Conservation (phyloP, 2,113 vertebrate genomes). For the Cavia porcellus region DNA sequence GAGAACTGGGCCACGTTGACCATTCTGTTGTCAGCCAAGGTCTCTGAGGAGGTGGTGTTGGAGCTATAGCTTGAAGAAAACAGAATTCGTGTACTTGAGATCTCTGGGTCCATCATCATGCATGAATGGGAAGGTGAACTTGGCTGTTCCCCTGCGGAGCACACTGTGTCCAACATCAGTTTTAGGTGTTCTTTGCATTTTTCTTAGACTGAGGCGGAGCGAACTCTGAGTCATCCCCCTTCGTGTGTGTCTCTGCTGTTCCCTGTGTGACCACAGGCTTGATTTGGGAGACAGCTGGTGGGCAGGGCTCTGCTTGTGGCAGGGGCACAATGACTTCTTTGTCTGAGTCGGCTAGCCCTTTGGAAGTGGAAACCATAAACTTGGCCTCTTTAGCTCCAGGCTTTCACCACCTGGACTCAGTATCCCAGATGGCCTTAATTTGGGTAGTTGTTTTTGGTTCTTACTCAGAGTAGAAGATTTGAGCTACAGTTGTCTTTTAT, state of each 20-base stretch:
- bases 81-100: not conserved
- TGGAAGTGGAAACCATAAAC: not conserved
- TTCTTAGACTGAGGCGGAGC: conserved; percentile 11
- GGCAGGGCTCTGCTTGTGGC: not conserved
- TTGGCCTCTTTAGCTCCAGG: not conserved
- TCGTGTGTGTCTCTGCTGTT: not conserved
- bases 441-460: conserved; percentile 23
- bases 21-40: not conserved
- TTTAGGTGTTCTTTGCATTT: not conserved
- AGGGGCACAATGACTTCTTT: conserved; percentile 33
- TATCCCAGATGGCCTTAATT: not conserved
- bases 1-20: not conserved
- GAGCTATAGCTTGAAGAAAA: not conserved
- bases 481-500: not conserved
- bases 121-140: not conserved
- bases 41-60: not conserved
- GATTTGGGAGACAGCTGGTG: conserved; percentile 15
- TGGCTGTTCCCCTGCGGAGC: not conserved
- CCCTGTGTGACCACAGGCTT: not conserved
- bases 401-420: conserved; percentile 53
- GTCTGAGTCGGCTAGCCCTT: not conserved
- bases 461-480: conserved; percentile 46
- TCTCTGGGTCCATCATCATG: not conserved
- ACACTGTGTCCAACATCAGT: not conserved
- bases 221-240: not conserved